Evolutionary conservation across 2,888 invertebrate genomes (phyloP), one percentile per base, ranked within the genome.

Genomic region (Ophion ellenae): DNA sequence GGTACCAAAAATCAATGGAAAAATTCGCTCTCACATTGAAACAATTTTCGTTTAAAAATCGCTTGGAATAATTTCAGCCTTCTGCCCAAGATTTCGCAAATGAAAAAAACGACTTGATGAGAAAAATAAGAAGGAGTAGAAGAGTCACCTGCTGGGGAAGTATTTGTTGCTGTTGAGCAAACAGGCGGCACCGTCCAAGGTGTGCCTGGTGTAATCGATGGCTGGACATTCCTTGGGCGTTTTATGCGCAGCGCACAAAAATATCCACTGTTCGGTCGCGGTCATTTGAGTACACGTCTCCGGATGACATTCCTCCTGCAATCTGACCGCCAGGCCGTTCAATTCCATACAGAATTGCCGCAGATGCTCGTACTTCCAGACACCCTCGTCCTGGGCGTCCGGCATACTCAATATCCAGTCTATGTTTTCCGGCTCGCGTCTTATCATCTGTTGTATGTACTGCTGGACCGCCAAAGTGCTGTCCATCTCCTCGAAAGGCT

Each of bases 241-340:
- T 96, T 99, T 99, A 94, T 99, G 99, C 64, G 99, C 99, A 83
- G 99, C 99, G 95, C 99, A 99, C 78, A 99, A 95, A 94, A 99
- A 99, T 94, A 99, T 99, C 99, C 99, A 99, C 93, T 99, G 99
- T 94, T 99, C 99, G 45, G 99, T 99, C 47, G 99, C 99, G 67
- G 99, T 99, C 99, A 99, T 99, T 95, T 99, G 99, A 86, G 98
- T 98, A 94, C 99, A 99, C 32, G 97, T 98, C 92, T 98, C 98
- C 61, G 99, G 99, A 92, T 98, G 97, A 94, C 99, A 99, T 94
- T 99, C 99, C 88, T 96, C 97, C 95, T 99, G 99, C 88, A 99
- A 95, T 92, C 98, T 96, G 0, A 99, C 99, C 71, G 99, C 99
- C 90, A 99, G 95, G n/a, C 99, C 99, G 95, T 99, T 99, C 73